Base-by-base conservation (phyloP, 2,113 vertebrate species). In the Morone saxatilis region DNA sequence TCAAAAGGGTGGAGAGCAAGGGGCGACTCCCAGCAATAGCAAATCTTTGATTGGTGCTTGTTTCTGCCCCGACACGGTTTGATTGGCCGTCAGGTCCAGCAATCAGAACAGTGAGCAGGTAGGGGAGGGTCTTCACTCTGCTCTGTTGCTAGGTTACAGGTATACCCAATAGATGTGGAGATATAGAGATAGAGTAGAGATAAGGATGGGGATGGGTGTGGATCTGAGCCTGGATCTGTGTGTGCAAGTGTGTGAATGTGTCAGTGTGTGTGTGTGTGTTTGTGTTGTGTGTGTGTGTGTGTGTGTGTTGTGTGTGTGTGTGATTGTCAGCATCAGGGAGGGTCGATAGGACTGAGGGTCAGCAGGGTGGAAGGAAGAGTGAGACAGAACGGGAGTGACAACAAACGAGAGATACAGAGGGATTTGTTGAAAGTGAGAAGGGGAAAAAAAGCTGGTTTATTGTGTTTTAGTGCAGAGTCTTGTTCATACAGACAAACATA, bases 71-170 rank as follows among this genome's bases (percentile, higher is more conserved):
- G 63, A 80, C 57, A 80, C 62, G 0, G 8, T 89, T 78, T 75
- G 79, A 94, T 94, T 94, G 93, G 94, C 82, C 89, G 83, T 81
- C 80, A 57, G 74, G 68, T 89, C 79, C 83, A 88, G 92, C 93
- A 94, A 90, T 94, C 93, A 92, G 62, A 50, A 78, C 87, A 74
- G 81, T 12, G 83, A 90, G 93, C 93, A 94, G 94, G 92, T 94
- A 92, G 92, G 91, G 94, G 94, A 91, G 94, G 94, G 87, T 92
- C 94, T 89, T 92, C 72, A 20, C 86, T 89, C 89, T 53, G 86
- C 91, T 93, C 95, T 96, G 95, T 96, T 96, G 95, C 95, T 95
- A 96, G 95, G 95, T 95, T 96, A 96, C 95, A 95, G 95, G 94
- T 95, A 93, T 93, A 94, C 92, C 93, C 93, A 92, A 95, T 95